Evolutionary conservation across 2,797 vertebrate genomes (phyloP).

Genomic region (Thaleichthys pacificus): DNA sequence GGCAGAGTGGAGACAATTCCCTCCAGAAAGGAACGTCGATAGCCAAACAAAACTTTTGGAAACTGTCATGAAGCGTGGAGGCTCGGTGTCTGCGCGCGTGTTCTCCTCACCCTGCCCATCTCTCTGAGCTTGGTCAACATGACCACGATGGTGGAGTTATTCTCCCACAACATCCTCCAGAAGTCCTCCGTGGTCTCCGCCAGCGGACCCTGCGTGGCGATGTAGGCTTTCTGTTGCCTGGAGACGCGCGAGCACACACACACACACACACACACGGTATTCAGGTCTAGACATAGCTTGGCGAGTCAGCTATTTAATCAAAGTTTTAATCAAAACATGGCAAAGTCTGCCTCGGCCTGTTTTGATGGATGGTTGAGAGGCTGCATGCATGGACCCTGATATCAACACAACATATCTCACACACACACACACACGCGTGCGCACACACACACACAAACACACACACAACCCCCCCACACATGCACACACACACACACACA

Average conservation of each 20-base stretch:
- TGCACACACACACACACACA: conserved; percentile 6
- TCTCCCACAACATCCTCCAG: conserved; percentile 98
- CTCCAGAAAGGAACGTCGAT: too few relatives aligned
- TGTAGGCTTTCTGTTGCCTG: conserved; percentile 97
- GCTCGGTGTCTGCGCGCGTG: neutral
- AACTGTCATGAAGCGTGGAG: too few relatives aligned
- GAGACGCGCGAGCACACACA: conserved; percentile 13
- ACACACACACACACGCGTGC: conserved; percentile 10
- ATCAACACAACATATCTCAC: neutral
- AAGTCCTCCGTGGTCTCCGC: conserved; percentile 97
- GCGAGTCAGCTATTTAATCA: neutral
- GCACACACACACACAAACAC: neutral
- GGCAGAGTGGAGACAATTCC: too few relatives aligned
- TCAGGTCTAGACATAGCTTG: neutral
- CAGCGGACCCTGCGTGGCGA: conserved; percentile 92
- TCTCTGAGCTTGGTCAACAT: conserved; percentile 97
- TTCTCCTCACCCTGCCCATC: conserved; percentile 87
- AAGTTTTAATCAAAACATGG: conserved; percentile 5
- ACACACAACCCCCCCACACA: neutral
- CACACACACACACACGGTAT: conserved; percentile 3
- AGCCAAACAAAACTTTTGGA: too few relatives aligned
- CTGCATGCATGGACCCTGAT: too few relatives aligned
- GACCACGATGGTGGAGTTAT: conserved; percentile 97
- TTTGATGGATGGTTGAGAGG: too few relatives aligned
- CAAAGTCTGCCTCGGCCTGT: neutral